phyloP scores from a whole-genome alignment of 2,888 invertebrate genomes.

The Pterostichus niger region DNA sequence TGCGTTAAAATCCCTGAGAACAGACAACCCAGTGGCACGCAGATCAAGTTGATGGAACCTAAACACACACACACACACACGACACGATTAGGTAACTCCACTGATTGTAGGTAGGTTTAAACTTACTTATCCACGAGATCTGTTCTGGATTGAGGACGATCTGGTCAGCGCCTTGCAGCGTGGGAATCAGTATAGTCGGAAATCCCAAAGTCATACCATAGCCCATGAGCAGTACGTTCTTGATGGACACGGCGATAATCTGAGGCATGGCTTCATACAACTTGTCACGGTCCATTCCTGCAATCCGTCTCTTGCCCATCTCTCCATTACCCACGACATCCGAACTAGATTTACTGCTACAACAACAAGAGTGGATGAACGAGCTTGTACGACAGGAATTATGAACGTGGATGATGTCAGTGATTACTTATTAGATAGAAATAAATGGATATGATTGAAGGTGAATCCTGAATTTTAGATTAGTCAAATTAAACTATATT shows the following conservation, averaged over 20 bases:
- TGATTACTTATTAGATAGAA: too few species aligned
- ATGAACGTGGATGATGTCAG: too few species aligned
- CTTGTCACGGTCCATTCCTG: conserved; percentile 45
- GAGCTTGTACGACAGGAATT: too few species aligned
- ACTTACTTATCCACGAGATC: conserved; percentile 88
- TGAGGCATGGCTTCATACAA: conserved; percentile 82
- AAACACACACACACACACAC: too few species aligned
- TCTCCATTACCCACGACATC: not conserved
- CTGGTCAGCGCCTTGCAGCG: conserved; percentile 79
- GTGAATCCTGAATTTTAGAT: too few species aligned
- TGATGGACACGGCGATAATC: conserved; percentile 88
- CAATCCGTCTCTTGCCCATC: not conserved
- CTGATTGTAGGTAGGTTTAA: too few species aligned
- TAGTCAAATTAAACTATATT: too few species aligned
- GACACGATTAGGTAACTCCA: too few species aligned
- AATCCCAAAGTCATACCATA: conserved; percentile 91
- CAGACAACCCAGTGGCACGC: conserved; percentile 89
- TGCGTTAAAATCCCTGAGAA: conserved; percentile 86
- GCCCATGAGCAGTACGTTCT: conserved; percentile 87
- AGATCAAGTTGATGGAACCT: conserved; percentile 90
- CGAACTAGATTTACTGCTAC: not conserved
- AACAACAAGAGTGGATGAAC: too few species aligned
- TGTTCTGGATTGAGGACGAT: conserved; percentile 81
- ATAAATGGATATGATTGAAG: too few species aligned
- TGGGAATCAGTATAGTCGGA: conserved; percentile 89